These are phyloP conservation scores for Cygnus atratus DNA, from an alignment of 2,113 vertebrate genomes.

Conservation along the genomic window DNA sequence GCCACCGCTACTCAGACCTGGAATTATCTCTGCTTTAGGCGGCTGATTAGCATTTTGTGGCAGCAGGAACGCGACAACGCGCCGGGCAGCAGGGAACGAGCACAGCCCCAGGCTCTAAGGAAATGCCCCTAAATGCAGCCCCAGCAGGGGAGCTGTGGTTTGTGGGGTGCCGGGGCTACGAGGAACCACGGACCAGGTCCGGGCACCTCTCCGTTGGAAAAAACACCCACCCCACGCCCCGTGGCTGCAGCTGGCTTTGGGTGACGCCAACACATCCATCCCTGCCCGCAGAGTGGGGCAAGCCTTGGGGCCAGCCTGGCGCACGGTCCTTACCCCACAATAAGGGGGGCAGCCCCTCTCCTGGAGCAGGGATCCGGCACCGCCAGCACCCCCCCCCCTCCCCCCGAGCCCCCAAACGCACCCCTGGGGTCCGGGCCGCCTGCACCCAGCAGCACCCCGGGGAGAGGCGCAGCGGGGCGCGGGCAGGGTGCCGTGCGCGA, in stretches of 20 bases:
- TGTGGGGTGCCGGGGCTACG: not conserved
- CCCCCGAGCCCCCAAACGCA: accelerated
- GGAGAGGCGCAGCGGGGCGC: not conserved
- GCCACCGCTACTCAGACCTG: constrained; percentile 50
- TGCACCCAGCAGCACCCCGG: accelerated
- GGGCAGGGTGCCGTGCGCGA: not conserved
- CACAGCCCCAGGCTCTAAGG: constrained; percentile 1
- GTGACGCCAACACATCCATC: accelerated
- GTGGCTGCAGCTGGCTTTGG: not conserved
- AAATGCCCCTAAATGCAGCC: not conserved
- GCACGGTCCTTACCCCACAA: accelerated
- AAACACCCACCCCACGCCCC: accelerated
- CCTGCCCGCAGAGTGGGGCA: no score
- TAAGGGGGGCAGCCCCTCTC: not conserved
- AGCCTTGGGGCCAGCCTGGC: not conserved
- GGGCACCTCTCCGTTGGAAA: not conserved
- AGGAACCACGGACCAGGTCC: accelerated
- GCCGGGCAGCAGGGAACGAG: not conserved
- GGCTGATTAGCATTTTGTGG: constrained; percentile 56
- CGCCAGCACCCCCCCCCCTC: no score
- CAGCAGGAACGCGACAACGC: constrained; percentile 22
- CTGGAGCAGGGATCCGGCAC: not conserved
- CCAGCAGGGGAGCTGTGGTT: not conserved
- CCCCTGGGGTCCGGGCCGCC: accelerated
- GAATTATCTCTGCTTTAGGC: constrained; percentile 56